Evolutionary conservation across 1,140 invertebrate genomes (phyloP).

Genomic region (Caerostris darwini): DNA sequence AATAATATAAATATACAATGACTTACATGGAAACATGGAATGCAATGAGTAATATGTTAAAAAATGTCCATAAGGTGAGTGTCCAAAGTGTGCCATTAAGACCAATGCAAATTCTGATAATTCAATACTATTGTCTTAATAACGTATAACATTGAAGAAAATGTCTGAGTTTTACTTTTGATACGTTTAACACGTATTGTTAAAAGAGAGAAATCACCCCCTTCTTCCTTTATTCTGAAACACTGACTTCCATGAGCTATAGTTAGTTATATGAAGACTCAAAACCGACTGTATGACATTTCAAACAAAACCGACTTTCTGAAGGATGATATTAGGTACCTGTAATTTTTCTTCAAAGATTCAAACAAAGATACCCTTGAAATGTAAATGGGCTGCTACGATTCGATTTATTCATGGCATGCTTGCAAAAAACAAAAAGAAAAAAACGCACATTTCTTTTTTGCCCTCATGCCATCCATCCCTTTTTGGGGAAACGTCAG

Average conservation of each 20-base stretch:
- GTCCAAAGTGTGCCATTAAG: too few relatives aligned
- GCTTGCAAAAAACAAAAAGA: background rate
- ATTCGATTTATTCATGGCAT: slow-evolving; percentile 7
- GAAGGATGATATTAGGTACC: background rate
- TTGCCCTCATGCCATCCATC: background rate
- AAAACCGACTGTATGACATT: background rate
- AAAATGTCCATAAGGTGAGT: too few relatives aligned
- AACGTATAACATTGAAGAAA: too few relatives aligned
- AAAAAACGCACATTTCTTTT: background rate
- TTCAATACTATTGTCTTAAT: too few relatives aligned
- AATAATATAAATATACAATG: too few relatives aligned
- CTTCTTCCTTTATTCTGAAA: too few relatives aligned
- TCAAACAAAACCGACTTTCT: background rate
- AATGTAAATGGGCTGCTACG: background rate
- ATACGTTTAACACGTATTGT: too few relatives aligned
- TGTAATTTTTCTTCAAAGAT: background rate
- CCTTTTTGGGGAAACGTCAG: background rate
- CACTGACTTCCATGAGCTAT: background rate
- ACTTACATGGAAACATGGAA: too few relatives aligned
- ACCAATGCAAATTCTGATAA: too few relatives aligned
- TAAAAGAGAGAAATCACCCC: too few relatives aligned
- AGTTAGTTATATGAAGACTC: background rate
- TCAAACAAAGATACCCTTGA: slow-evolving; percentile 12
- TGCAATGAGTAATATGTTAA: too few relatives aligned
- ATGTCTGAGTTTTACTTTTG: too few relatives aligned